Evolutionary conservation across 2,113 vertebrate genomes (phyloP).

Genomic region (Taurulus bubalis): DNA sequence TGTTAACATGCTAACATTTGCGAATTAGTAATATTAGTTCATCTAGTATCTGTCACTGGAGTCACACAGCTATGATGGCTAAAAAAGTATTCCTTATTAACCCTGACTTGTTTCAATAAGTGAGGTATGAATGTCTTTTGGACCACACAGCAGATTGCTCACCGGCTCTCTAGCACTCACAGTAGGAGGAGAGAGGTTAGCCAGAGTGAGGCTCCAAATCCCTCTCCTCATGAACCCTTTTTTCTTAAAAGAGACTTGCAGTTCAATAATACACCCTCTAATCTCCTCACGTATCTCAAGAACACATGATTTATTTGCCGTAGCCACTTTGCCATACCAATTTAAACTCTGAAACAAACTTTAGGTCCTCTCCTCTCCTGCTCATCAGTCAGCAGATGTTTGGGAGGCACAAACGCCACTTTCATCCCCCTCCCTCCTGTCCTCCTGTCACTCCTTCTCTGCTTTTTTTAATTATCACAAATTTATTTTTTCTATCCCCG

Average conservation of each 20-base stretch:
- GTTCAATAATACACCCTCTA: slow-evolving; percentile 50
- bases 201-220: slow-evolving; percentile 4
- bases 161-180: neutral
- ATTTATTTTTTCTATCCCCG: slow-evolving; percentile 25
- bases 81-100: neutral
- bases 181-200: neutral
- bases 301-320: slow-evolving; percentile 43
- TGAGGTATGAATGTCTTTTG: slow-evolving; percentile 2
- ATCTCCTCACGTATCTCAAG: slow-evolving; percentile 53
- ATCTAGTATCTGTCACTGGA: neutral
- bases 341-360: slow-evolving; percentile 28
- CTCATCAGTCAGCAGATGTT: slow-evolving; percentile 60
- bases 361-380: slow-evolving; percentile 1
- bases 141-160: neutral
- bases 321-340: neutral
- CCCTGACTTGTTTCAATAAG: neutral
- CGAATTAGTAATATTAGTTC: neutral
- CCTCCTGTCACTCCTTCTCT: slow-evolving; percentile 50
- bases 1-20: neutral
- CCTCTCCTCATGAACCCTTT: slow-evolving; percentile 27
- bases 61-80: too few species aligned
- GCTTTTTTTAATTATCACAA: slow-evolving; percentile 40
- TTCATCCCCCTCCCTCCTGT: slow-evolving; percentile 50
- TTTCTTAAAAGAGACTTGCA: slow-evolving; percentile 51
- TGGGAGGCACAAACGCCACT: slow-evolving; percentile 53